These are phyloP conservation scores for Corythornis madagascariensis DNA, from an alignment of 2,113 vertebrate genomes.

Conservation along the genomic window DNA sequence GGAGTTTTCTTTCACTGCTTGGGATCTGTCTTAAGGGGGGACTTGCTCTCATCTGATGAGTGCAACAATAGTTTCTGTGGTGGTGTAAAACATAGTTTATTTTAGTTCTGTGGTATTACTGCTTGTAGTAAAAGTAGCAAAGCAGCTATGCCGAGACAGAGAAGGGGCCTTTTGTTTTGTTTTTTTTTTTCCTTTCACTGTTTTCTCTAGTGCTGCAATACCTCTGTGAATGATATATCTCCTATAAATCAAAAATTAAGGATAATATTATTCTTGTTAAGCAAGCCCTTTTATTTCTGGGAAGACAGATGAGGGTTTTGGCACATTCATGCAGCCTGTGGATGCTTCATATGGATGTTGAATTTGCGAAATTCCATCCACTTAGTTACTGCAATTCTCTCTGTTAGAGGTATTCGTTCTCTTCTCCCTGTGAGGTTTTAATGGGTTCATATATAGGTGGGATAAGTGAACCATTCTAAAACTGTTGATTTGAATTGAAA, in stretches of 20 bases:
- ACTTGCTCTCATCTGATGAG: not conserved
- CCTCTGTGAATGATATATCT: not conserved
- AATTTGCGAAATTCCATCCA: not conserved
- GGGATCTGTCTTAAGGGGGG: not conserved
- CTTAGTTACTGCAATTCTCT: not conserved
- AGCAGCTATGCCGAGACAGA: not conserved
- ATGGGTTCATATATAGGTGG: not conserved
- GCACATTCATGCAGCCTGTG: not conserved
- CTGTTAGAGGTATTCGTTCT: not conserved
- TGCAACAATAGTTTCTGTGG: not conserved
- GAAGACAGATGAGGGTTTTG: conserved; percentile 16
- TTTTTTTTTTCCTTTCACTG: not conserved
- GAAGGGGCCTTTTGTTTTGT: not conserved
- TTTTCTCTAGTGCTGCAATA: not conserved
- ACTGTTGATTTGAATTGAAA: not conserved
- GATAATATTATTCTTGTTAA: not conserved
- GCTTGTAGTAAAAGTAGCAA: not conserved
- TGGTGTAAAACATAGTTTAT: not conserved
- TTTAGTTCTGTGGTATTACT: not conserved
- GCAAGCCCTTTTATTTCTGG: conserved; percentile 20
- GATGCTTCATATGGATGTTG: not conserved
- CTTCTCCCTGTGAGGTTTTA: not conserved
- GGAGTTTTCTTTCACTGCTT: not conserved
- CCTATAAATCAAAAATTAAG: not conserved
- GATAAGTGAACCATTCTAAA: not conserved